Percentiles rank a stretch among this genome's conserved stretches.
Conservation (phyloP, 30 jellyfish, hydroid and myxozoan genomes). For the Mastigias papua region DNA sequence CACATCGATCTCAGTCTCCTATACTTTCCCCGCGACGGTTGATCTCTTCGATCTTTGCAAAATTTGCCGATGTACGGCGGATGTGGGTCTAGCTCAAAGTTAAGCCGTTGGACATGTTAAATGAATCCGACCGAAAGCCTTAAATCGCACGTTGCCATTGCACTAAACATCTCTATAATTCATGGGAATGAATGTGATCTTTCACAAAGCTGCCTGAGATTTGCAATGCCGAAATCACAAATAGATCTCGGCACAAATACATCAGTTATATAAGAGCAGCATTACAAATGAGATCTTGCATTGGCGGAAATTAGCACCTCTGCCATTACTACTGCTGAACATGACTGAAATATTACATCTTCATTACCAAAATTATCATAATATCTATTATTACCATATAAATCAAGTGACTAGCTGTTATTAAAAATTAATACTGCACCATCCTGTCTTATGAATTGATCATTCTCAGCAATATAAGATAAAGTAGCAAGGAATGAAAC, state of each 20-base stretch:
- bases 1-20: not conserved
- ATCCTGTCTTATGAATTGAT: too few species aligned
- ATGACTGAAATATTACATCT: too few species aligned
- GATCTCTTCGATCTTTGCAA: conserved; percentile 4
- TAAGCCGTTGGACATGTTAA: not conserved
- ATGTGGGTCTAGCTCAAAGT: conserved; percentile 5
- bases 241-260: not conserved
- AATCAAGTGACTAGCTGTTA: too few species aligned
- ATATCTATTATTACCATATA: too few species aligned
- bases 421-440: too few species aligned
- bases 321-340: too few species aligned
- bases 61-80: conserved; percentile 1
- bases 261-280: too few species aligned
- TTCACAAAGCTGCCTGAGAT: not conserved
- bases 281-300: too few species aligned
- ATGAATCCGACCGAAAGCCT: not conserved
- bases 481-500: too few species aligned
- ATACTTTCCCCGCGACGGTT: not conserved
- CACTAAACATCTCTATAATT: not conserved
- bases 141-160: not conserved
- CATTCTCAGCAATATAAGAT: too few species aligned
- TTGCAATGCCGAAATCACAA: conserved; percentile 6
- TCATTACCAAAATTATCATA: too few species aligned
- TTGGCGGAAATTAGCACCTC: too few species aligned
- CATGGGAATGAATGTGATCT: not conserved